Evolutionary conservation across 2,888 invertebrate genomes (phyloP), one percentile per base, ranked within the genome.

Genomic region (Pseudococcus jackbeardsleyi): DNA sequence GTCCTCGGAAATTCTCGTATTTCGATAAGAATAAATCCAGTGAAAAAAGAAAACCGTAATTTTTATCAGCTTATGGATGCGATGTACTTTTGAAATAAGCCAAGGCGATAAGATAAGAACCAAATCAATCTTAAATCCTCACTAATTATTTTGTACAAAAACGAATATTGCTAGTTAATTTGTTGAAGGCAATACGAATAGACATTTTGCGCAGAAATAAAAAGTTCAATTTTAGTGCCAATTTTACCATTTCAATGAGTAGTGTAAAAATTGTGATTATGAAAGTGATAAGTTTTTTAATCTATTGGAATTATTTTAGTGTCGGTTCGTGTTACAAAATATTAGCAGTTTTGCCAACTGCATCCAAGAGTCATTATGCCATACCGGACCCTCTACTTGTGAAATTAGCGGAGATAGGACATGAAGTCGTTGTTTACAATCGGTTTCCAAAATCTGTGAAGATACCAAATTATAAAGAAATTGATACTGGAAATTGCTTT

Each of bases 261-360:
- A 2, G 26, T 33, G 3, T 33, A 3, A 33, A 33, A 42, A 42
- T 50, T 12, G 0, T 0, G 9, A 64, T 22, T 0, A 64, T 64
- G 64, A 59, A 48, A 11, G 50, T 89, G 15, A 39, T 59, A 22
- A 39, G 59, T 19, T 89, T 84, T 87, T 85, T 64, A 22, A 54
- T 84, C 48, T 11, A 89, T 50, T 91, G 92, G 91, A 90, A 84
- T 3, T 92, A 22, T 1, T 11, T 22, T 0, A 3, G 64, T 64
- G 22, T 64, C 3, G 9, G 64, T 22, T 64, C 64, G 64, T 64
- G 22, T 22, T 84, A 39, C 19, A 46, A 86, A 46, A 72, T 86
- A 22, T 19, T 86, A 48, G 39, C 46, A 19, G 19, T 86, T 12
- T 46, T 86, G 7, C 72, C 72, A 22, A 11, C 48, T 17, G 77